Conservation (phyloP, 1,140 invertebrate species). For the Tetramorium simillimum region DNA sequence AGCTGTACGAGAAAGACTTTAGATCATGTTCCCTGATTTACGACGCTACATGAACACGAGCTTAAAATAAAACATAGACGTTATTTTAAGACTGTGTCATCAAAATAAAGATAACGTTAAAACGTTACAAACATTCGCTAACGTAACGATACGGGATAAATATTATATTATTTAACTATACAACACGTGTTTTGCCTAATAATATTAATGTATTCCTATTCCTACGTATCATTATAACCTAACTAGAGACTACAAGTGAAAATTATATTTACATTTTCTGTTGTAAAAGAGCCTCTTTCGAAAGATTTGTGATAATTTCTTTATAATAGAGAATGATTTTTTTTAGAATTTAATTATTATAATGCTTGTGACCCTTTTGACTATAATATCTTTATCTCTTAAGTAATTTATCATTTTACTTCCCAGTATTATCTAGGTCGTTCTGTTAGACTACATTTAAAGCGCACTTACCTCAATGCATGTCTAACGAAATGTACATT, state of each 20-base stretch:
- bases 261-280: background rate
- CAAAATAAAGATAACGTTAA: background rate
- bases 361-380: background rate
- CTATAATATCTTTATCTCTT: background rate
- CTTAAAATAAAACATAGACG: constrained; percentile 44
- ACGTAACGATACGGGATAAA: background rate
- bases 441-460: constrained; percentile 29
- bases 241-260: background rate
- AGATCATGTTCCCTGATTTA: constrained; percentile 61
- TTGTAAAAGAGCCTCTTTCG: background rate
- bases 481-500: constrained; percentile 46
- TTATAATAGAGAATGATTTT: background rate
- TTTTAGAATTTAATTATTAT: background rate
- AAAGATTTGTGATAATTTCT: background rate
- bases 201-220: constrained; percentile 6
- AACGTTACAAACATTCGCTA: background rate
- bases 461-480: constrained; percentile 18
- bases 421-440: background rate
- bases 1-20: constrained; percentile 51
- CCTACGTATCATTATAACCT: background rate
- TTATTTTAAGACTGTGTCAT: constrained; percentile 5
- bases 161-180: constrained; percentile 30
- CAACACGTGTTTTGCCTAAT: constrained; percentile 31
- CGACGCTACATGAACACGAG: constrained; percentile 22
- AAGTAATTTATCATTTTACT: constrained; percentile 33